These are phyloP conservation scores for Datnioides undecimradiatus DNA, from an alignment of 2,113 vertebrate genomes.

Conservation along the genomic window DNA sequence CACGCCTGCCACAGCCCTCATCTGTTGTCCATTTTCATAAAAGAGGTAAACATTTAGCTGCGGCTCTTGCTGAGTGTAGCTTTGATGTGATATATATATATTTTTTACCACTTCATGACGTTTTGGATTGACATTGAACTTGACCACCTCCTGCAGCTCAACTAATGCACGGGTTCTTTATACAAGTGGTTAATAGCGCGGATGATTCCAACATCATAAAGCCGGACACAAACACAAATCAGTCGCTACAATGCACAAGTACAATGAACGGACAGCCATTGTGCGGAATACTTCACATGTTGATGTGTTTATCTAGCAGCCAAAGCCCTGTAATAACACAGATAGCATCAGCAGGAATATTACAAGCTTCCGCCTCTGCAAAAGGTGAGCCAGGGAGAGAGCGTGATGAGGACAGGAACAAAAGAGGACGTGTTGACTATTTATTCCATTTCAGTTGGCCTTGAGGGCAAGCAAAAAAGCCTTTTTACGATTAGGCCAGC, in stretches of 20 bases:
- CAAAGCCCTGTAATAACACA: conserved; percentile 51
- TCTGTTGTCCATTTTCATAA: not conserved
- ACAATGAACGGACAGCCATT: conserved; percentile 14
- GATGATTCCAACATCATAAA: conserved; percentile 19
- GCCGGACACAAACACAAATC: conserved; percentile 18
- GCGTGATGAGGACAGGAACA: conserved; percentile 26
- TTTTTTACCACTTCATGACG: not conserved
- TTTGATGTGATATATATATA: not conserved
- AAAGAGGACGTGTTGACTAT: conserved; percentile 37
- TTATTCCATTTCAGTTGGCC: conserved; percentile 60
- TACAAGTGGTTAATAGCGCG: conserved; percentile 10
- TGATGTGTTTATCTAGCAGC: conserved; percentile 66
- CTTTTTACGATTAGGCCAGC: conserved; percentile 45
- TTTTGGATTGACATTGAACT: conserved; percentile 11
- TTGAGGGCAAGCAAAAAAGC: conserved; percentile 30
- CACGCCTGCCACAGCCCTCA: not conserved
- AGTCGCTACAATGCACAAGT: not conserved
- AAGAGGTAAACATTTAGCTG: not conserved
- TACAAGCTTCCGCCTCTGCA: conserved; percentile 56
- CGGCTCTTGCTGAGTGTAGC: not conserved
- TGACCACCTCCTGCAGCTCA: not conserved
- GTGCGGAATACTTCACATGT: conserved; percentile 28
- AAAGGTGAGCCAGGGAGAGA: conserved; percentile 52
- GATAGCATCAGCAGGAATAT: conserved; percentile 73
- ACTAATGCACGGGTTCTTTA: conserved; percentile 3